A percentile compares a stretch with the other conserved stretches of the same genome.
Evolutionary conservation across 2,797 vertebrate species (phyloP).

Genomic region (Acipenser oxyrinchus): DNA sequence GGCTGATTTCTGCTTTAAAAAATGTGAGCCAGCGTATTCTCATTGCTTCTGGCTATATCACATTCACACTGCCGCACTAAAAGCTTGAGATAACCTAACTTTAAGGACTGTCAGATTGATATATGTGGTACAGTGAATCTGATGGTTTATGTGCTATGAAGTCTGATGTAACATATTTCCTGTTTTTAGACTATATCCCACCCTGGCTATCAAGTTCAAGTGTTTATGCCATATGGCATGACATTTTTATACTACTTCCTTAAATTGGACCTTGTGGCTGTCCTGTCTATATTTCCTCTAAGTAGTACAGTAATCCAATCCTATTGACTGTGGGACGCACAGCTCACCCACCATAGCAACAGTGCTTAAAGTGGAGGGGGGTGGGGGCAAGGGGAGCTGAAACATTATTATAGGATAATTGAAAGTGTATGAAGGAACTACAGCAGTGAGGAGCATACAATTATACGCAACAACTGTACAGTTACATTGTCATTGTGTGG

Average conservation of each 20-base stretch:
- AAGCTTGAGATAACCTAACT: conserved; percentile 31
- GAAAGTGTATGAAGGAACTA: no score
- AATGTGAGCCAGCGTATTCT: conserved; percentile 9
- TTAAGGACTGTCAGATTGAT: conserved; percentile 9
- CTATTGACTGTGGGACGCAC: no score
- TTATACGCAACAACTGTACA: no score
- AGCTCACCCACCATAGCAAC: no score
- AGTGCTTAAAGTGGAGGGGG: no score
- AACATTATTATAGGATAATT: no score
- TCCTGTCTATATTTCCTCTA: conserved; percentile 21
- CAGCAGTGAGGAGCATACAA: no score
- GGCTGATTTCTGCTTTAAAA: conserved; percentile 48
- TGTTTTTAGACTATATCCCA: conserved; percentile 1
- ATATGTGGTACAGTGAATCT: conserved; percentile 1
- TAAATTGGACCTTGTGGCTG: conserved; percentile 18
- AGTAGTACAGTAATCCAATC: neutral
- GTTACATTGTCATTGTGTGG: no score
- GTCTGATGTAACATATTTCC: conserved; percentile 5
- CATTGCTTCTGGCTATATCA: conserved; percentile 35
- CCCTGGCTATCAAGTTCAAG: conserved; percentile 2
- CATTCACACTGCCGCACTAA: neutral
- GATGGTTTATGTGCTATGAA: neutral
- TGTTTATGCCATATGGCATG: conserved; percentile 1
- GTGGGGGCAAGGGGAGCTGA: no score
- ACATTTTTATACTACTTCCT: conserved; percentile 4